Percentiles rank a stretch among this genome's conserved stretches.
These are phyloP conservation scores for Quadroppia sp. DNA, from an alignment of 2,888 invertebrate species.

Conservation along the genomic window DNA sequence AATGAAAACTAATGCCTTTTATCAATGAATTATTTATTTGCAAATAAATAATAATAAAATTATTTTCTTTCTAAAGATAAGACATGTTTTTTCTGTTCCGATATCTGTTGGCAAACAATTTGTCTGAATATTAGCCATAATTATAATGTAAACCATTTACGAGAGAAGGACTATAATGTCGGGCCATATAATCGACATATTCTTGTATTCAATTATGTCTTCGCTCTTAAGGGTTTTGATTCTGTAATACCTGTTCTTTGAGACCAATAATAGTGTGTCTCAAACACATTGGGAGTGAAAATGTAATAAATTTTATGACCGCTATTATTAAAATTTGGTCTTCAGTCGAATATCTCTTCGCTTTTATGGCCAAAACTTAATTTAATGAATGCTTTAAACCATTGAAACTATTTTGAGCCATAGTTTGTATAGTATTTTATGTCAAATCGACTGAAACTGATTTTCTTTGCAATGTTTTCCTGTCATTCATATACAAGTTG, in stretches of 20 bases:
- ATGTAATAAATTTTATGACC: conserved; percentile 25
- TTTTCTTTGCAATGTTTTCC: not conserved
- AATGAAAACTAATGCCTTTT: conserved; percentile 2
- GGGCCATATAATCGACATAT: not conserved
- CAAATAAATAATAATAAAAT: not conserved
- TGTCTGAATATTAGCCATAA: not conserved
- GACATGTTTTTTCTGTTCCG: not conserved
- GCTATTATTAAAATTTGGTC: conserved; percentile 29
- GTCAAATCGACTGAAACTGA: conserved; percentile 23
- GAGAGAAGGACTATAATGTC: not conserved
- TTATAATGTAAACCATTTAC: not conserved
- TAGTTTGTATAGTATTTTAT: conserved; percentile 8
- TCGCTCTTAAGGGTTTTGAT: not conserved
- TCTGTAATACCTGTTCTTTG: not conserved
- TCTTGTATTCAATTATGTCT: not conserved
- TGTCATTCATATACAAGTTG: not conserved
- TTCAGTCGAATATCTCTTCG: not conserved
- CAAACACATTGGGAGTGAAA: not conserved
- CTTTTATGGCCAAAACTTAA: conserved; percentile 6
- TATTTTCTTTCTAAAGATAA: not conserved
- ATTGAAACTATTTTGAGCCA: not conserved
- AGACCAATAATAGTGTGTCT: not conserved
- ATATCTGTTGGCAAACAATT: not conserved
- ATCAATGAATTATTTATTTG: conserved; percentile 3
- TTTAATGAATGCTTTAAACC: not conserved